phyloP scores from a whole-genome alignment of 1,140 invertebrate species.

The Polypedilum vanderplanki region DNA sequence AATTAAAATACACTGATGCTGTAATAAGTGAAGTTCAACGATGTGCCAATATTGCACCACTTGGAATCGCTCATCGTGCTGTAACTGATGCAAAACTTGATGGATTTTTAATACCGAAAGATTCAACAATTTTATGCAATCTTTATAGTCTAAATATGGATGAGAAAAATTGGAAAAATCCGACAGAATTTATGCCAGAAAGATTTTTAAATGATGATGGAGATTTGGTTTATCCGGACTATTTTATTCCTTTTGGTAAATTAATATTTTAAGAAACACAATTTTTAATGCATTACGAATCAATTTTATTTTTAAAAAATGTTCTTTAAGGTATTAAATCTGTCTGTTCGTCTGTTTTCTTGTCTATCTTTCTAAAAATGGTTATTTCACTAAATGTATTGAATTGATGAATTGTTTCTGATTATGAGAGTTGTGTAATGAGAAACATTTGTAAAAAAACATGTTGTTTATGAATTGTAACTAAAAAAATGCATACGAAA shows the following conservation, averaged over 20 bases:
- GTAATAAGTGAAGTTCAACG: slow-evolving; percentile 55
- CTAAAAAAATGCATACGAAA: no score
- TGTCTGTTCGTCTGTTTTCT: no score
- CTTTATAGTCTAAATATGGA: slow-evolving; percentile 63
- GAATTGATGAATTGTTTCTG: no score
- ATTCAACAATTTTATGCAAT: slow-evolving; percentile 60
- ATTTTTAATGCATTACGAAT: slow-evolving; percentile 10
- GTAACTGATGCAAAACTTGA: slow-evolving; percentile 49
- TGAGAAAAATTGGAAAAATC: slow-evolving; percentile 57
- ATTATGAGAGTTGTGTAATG: no score
- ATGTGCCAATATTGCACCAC: slow-evolving; percentile 50
- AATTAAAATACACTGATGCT: slow-evolving; percentile 57
- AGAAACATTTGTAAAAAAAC: no score
- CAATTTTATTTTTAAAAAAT: slow-evolving; percentile 30
- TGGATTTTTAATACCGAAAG: slow-evolving; percentile 60
- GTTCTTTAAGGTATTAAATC: no score
- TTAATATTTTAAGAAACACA: background rate
- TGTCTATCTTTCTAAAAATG: no score
- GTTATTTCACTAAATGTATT: no score
- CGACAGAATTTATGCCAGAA: slow-evolving; percentile 59
- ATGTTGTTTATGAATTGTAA: no score
- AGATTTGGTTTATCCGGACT: slow-evolving; percentile 51
- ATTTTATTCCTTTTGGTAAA: slow-evolving; percentile 59
- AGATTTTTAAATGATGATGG: slow-evolving; percentile 59
- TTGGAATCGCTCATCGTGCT: slow-evolving; percentile 46